phyloP scores from a whole-genome alignment of 1,140 invertebrate genomes.

The Drosophila malerkotliana region DNA sequence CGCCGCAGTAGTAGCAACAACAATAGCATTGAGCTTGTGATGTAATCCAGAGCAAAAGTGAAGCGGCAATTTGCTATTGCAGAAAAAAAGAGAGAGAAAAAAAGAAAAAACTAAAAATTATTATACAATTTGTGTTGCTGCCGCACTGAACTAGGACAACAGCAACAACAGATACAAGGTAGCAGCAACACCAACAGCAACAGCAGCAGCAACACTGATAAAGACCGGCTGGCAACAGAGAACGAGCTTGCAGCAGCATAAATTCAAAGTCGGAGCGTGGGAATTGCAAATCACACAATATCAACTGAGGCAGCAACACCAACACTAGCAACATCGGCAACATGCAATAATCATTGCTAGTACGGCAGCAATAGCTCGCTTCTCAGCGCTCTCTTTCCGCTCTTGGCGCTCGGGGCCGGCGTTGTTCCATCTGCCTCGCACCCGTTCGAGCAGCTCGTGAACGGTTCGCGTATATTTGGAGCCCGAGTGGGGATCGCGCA shows the following conservation, averaged over 20 bases:
- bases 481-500: constrained; percentile 51
- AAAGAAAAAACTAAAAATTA: constrained; percentile 3
- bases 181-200: constrained; percentile 21
- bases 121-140: constrained; percentile 71
- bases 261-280: constrained; percentile 79
- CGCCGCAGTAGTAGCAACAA: constrained; percentile 7
- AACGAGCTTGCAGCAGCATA: constrained; percentile 36
- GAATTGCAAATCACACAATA: constrained; percentile 66
- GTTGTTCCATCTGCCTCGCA: constrained; percentile 16
- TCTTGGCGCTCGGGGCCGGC: constrained; percentile 37
- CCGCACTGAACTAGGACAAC: constrained; percentile 70
- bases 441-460: background rate
- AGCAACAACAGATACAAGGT: constrained; percentile 24
- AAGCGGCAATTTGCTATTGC: constrained; percentile 54
- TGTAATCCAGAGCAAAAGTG: constrained; percentile 74
- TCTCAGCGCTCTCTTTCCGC: constrained; percentile 53
- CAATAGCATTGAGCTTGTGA: constrained; percentile 47
- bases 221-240: constrained; percentile 68
- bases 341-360: constrained; percentile 30
- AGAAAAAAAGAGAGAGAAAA: constrained; percentile 15
- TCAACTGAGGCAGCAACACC: background rate
- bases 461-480: constrained; percentile 63
- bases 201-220: constrained; percentile 50
- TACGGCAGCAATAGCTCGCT: constrained; percentile 24
- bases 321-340: constrained; percentile 8